These are phyloP conservation scores for Nycticebus coucang DNA, from an alignment of 2,113 vertebrate species.

Conservation along the genomic window DNA sequence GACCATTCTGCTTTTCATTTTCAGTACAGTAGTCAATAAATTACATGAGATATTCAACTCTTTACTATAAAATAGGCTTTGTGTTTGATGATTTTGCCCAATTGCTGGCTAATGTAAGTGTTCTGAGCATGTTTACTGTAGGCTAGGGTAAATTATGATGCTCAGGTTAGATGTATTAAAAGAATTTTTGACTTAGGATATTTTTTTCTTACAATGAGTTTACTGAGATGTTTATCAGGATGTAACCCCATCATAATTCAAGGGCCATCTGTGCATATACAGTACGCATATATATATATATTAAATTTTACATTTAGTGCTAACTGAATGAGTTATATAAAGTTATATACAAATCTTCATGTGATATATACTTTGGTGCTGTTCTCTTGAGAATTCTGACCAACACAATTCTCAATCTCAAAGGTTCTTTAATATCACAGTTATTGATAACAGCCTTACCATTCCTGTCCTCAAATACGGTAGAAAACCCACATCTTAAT, in stretches of 20 bases:
- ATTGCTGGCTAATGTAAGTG: neutral
- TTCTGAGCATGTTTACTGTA: neutral
- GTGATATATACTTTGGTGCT: neutral
- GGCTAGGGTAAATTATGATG: neutral
- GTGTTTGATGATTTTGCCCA: neutral
- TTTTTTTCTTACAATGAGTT: neutral
- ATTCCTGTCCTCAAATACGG: neutral
- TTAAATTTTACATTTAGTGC: too few species aligned
- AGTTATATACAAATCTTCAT: too few species aligned
- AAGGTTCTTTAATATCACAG: neutral
- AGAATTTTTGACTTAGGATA: neutral
- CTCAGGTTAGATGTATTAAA: neutral
- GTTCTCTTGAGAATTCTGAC: neutral
- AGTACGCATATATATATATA: neutral
- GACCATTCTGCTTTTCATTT: neutral
- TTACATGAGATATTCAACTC: neutral
- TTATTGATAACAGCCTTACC: neutral
- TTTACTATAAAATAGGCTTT: neutral
- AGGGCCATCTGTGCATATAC: neutral
- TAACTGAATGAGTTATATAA: too few species aligned
- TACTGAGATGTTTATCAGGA: neutral
- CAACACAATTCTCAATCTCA: neutral
- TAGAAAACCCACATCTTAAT: neutral
- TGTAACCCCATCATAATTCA: neutral
- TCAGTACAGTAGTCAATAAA: neutral